Percentiles rank a stretch among this genome's conserved stretches.
phyloP scores from a whole-genome alignment of 2,797 vertebrate genomes.

The Thaleichthys pacificus region DNA sequence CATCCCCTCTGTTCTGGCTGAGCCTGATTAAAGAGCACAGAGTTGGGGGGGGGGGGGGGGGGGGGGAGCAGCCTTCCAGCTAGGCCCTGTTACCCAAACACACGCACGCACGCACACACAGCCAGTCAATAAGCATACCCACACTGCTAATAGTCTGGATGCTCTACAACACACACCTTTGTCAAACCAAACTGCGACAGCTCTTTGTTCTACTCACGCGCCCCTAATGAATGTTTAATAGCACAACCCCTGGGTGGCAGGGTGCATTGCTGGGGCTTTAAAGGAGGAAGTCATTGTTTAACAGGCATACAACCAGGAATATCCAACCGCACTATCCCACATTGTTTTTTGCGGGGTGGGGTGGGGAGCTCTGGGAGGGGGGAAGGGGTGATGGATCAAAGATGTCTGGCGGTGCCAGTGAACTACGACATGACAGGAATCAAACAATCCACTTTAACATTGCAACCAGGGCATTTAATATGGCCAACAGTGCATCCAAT shows the following conservation, averaged over 20 bases:
- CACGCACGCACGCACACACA: slow-evolving; percentile 41
- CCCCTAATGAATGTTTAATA: slow-evolving; percentile 70
- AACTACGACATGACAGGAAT: neutral
- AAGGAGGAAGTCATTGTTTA: slow-evolving; percentile 40
- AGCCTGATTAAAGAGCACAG: slow-evolving; percentile 77
- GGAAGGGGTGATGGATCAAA: too few relatives aligned
- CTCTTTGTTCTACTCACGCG: slow-evolving; percentile 68
- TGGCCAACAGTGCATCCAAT: neutral
- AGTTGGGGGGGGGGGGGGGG: slow-evolving; percentile 51
- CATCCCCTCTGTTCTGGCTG: slow-evolving; percentile 66
- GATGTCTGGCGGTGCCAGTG: too few relatives aligned
- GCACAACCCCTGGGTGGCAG: slow-evolving; percentile 47
- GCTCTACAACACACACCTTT: slow-evolving; percentile 51
- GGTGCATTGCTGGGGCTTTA: slow-evolving; percentile 29
- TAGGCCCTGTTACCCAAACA: slow-evolving; percentile 58
- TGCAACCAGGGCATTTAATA: neutral
- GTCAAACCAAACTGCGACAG: slow-evolving; percentile 58
- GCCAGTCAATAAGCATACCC: slow-evolving; percentile 66
- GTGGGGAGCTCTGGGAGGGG: too few relatives aligned
- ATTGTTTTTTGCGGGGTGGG: too few relatives aligned
- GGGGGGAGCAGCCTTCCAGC: slow-evolving; percentile 61
- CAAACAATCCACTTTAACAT: neutral
- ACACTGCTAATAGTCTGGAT: slow-evolving; percentile 67
- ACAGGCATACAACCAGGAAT: slow-evolving; percentile 10
- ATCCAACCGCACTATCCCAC: too few relatives aligned